Evolutionary conservation across 2,113 vertebrate species (phyloP).

Genomic region (Pelodiscus sinensis): DNA sequence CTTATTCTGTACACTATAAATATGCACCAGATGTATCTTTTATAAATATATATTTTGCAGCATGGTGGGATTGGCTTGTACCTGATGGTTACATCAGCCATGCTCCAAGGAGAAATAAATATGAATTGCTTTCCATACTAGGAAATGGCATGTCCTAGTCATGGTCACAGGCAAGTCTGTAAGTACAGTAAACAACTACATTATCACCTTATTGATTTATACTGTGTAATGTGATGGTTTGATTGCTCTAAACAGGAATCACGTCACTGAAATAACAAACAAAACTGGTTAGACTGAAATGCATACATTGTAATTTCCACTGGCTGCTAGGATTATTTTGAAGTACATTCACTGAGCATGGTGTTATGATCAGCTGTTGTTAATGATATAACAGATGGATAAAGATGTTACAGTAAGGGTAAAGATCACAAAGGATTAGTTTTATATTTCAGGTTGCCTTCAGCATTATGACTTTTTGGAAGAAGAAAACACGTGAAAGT

Average conservation of each 20-base stretch:
- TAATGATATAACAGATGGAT: neutral
- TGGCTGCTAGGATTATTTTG: slow-evolving; percentile 27
- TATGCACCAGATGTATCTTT: slow-evolving; percentile 64
- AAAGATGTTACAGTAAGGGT: neutral
- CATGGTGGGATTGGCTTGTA: slow-evolving; percentile 40
- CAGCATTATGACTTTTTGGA: slow-evolving; percentile 11
- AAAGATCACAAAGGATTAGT: neutral
- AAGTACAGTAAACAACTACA: slow-evolving; percentile 62
- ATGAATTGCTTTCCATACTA: neutral
- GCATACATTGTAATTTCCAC: slow-evolving; percentile 53
- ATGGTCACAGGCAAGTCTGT: slow-evolving; percentile 23
- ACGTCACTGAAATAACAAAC: slow-evolving; percentile 69
- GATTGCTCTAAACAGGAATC: slow-evolving; percentile 68
- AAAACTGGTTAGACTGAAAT: slow-evolving; percentile 60
- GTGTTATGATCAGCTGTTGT: slow-evolving; percentile 14
- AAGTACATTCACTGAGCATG: neutral
- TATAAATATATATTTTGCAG: slow-evolving; percentile 39
- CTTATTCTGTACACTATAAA: slow-evolving; percentile 64
- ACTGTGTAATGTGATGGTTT: slow-evolving; percentile 37
- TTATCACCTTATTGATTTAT: slow-evolving; percentile 67
- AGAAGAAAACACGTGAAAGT: neutral
- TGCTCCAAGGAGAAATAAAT: slow-evolving; percentile 56
- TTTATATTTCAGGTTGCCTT: neutral
- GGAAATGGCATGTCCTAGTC: neutral
- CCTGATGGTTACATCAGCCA: slow-evolving; percentile 39